Conservation (phyloP, 2,888 invertebrate genomes). For the Bombylius discolor region DNA sequence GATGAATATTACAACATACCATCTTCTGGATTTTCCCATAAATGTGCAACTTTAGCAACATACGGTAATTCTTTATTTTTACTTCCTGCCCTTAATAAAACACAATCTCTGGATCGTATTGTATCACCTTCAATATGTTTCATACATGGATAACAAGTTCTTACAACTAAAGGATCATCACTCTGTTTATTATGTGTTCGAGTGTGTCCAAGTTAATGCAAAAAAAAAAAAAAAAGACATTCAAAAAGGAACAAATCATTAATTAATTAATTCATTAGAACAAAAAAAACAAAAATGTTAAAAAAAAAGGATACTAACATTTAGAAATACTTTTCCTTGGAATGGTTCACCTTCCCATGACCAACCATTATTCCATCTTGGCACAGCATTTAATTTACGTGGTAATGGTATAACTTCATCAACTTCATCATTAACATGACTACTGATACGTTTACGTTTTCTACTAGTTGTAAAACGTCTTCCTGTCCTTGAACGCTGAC, state of each 20-base stretch:
- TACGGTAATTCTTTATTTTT: slow-evolving; percentile 79
- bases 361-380: slow-evolving; percentile 87
- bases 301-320: slow-evolving; percentile 42
- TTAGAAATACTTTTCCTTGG: slow-evolving; percentile 72
- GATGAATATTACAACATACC: slow-evolving; percentile 42
- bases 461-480: slow-evolving; percentile 29
- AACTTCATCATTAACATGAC: slow-evolving; percentile 24
- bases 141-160: slow-evolving; percentile 84
- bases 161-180: slow-evolving; percentile 57
- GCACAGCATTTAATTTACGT: slow-evolving; percentile 38
- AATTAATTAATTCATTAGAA: background rate
- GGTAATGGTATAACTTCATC: slow-evolving; percentile 38
- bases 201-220: too few relatives aligned
- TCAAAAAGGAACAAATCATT: background rate
- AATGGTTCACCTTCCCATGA: slow-evolving; percentile 76
- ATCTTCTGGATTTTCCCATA: slow-evolving; percentile 91
- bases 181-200: slow-evolving; percentile 45
- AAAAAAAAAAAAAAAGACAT: too few relatives aligned
- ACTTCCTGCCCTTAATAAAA: slow-evolving; percentile 74
- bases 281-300: background rate
- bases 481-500: slow-evolving; percentile 31
- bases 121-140: slow-evolving; percentile 77
- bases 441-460: slow-evolving; percentile 26
- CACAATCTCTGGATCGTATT: slow-evolving; percentile 78
- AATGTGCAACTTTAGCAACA: slow-evolving; percentile 84